Percentiles rank a stretch among this genome's conserved stretches.
These are phyloP conservation scores for Oophaga pumilio DNA, from an alignment of 2,113 vertebrate genomes.

Conservation along the genomic window DNA sequence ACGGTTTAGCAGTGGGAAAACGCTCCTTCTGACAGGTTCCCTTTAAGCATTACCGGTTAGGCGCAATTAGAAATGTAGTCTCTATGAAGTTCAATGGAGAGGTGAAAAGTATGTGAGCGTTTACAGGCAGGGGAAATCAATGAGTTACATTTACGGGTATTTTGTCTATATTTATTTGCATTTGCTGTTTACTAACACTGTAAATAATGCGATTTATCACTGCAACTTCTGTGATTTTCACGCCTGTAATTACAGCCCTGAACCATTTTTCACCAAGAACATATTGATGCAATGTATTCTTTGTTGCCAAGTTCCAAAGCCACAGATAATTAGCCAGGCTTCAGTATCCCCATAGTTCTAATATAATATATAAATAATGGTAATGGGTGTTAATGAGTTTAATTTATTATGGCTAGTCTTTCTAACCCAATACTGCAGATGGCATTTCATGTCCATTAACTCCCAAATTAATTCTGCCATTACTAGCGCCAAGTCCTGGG, in stretches of 20 bases:
- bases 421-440: conserved; percentile 50
- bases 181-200: neutral
- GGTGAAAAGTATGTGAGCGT: neutral
- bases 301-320: conserved; percentile 39
- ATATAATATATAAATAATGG: conserved; percentile 55
- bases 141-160: neutral
- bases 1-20: too few species aligned
- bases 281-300: conserved; percentile 28
- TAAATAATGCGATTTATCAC: neutral
- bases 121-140: neutral
- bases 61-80: neutral
- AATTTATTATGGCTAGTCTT: conserved; percentile 45
- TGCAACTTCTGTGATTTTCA: neutral
- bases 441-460: conserved; percentile 58
- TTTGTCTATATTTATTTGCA: neutral
- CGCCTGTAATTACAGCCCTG: neutral
- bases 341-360: conserved; percentile 15
- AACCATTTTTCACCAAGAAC: conserved; percentile 32
- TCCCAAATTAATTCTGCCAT: conserved; percentile 55
- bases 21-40: too few species aligned
- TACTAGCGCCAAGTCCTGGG: conserved; percentile 46
- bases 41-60: too few species aligned
- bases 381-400: conserved; percentile 56
- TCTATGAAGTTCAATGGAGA: neutral
- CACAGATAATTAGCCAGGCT: conserved; percentile 44